A percentile compares a stretch with the other conserved stretches of the same genome.
Conservation (phyloP, 2,797 vertebrate species). For the Myotis findleyi region DNA sequence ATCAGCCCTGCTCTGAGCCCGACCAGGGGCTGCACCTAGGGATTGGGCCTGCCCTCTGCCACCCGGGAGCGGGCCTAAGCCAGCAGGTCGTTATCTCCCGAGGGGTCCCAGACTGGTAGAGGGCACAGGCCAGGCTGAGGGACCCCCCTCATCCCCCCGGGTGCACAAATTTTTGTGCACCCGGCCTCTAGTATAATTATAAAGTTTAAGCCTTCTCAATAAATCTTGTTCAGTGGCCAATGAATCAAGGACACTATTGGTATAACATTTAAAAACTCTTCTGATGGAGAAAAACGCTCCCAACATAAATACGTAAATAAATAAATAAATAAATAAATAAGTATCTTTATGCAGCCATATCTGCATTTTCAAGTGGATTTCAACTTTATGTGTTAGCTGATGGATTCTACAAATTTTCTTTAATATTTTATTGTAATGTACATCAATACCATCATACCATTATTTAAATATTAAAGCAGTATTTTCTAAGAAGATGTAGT, state of each 20-base stretch:
- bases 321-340: too few species aligned
- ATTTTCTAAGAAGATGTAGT: conserved; percentile 72
- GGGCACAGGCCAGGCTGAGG: too few species aligned
- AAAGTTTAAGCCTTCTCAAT: neutral
- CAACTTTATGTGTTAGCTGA: conserved; percentile 35
- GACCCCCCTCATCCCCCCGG: too few species aligned
- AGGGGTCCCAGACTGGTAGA: too few species aligned
- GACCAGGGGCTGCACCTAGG: too few species aligned
- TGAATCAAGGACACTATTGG: neutral
- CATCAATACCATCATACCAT: conserved; percentile 82
- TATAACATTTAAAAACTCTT: neutral
- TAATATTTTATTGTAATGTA: conserved; percentile 69
- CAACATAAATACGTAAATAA: neutral
- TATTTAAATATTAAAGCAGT: conserved; percentile 50
- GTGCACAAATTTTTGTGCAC: too few species aligned
- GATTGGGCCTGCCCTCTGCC: too few species aligned
- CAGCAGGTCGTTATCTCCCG: too few species aligned
- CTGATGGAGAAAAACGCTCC: neutral
- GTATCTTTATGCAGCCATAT: neutral
- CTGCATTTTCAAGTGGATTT: conserved; percentile 40
- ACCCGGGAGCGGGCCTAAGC: too few species aligned
- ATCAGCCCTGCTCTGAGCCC: too few species aligned
- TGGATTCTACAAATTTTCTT: conserved; percentile 59
- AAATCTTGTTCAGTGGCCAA: neutral
- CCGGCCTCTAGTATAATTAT: neutral